Conservation (phyloP, 2,888 invertebrate species). For the Morpho helenor region DNA sequence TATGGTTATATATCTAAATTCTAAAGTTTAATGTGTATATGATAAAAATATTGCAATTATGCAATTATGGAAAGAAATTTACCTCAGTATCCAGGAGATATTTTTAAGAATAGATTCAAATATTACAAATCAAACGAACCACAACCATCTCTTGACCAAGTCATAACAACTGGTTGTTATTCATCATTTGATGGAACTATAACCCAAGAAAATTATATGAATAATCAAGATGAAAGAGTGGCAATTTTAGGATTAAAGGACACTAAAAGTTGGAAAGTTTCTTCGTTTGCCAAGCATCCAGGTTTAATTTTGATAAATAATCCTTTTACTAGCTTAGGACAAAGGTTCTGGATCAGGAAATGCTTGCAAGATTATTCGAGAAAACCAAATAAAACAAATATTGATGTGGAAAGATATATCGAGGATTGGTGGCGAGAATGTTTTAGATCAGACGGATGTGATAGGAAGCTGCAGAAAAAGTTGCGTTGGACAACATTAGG, state of each 20-base stretch:
- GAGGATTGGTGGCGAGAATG: conserved; percentile 84
- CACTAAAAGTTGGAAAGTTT: conserved; percentile 80
- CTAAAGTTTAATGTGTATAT: too few relatives aligned
- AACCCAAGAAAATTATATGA: not conserved
- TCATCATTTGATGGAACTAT: not conserved
- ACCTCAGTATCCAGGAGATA: conserved; percentile 29
- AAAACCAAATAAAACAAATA: conserved; percentile 85
- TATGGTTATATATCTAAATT: too few relatives aligned
- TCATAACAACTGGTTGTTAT: conserved; percentile 73
- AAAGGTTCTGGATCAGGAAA: conserved; percentile 90
- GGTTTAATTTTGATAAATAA: conserved; percentile 91
- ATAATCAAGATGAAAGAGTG: conserved; percentile 39
- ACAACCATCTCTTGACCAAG: conserved; percentile 80
- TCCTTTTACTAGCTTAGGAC: conserved; percentile 88
- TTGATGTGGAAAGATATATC: conserved; percentile 71
- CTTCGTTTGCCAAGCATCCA: conserved; percentile 78
- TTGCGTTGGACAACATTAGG: conserved; percentile 97
- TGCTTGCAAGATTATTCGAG: conserved; percentile 88
- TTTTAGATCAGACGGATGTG: conserved; percentile 55
- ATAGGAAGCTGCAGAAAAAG: conserved; percentile 58
- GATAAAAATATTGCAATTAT: not conserved
- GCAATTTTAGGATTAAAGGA: conserved; percentile 46
- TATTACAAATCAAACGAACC: conserved; percentile 87
- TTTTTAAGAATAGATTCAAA: conserved; percentile 86
- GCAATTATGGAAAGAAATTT: conserved; percentile 8